Evolutionary conservation across 2,888 invertebrate genomes (phyloP).

Genomic region (Melanostoma scalare): DNA sequence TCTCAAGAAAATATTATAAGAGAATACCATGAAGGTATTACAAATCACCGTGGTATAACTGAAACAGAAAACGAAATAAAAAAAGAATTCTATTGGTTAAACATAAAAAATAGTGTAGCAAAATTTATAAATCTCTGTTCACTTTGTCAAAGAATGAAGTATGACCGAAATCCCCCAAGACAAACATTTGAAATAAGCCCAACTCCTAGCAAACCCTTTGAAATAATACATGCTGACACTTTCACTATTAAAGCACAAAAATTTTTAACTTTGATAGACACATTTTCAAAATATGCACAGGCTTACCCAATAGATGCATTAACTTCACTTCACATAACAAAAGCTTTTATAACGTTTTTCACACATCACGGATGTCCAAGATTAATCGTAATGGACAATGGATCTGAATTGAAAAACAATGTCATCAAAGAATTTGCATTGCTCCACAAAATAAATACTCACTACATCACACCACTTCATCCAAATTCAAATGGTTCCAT

Average conservation of each 20-base stretch:
- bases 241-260: conserved; percentile 46
- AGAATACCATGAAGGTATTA: too few relatives aligned
- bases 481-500: conserved; percentile 21
- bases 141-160: conserved; percentile 41
- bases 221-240: conserved; percentile 38
- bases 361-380: conserved; percentile 25
- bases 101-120: conserved; percentile 17
- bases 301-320: conserved; percentile 15
- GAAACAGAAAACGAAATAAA: conserved; percentile 56
- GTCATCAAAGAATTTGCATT: conserved; percentile 13
- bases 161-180: conserved; percentile 39
- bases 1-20: too few relatives aligned
- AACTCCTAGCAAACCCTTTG: conserved; percentile 39
- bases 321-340: conserved; percentile 15
- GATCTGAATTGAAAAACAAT: conserved; percentile 38
- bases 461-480: conserved; percentile 18
- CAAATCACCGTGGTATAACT: conserved; percentile 67
- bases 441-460: conserved; percentile 32
- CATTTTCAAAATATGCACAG: conserved; percentile 51
- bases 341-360: conserved; percentile 17
- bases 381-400: conserved; percentile 38
- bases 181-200: conserved; percentile 26
- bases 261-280: conserved; percentile 41
- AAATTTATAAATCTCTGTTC: conserved; percentile 33
- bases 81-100: conserved; percentile 24